Base-by-base conservation (phyloP, 2,888 invertebrate species). In the Thumatha senex region DNA sequence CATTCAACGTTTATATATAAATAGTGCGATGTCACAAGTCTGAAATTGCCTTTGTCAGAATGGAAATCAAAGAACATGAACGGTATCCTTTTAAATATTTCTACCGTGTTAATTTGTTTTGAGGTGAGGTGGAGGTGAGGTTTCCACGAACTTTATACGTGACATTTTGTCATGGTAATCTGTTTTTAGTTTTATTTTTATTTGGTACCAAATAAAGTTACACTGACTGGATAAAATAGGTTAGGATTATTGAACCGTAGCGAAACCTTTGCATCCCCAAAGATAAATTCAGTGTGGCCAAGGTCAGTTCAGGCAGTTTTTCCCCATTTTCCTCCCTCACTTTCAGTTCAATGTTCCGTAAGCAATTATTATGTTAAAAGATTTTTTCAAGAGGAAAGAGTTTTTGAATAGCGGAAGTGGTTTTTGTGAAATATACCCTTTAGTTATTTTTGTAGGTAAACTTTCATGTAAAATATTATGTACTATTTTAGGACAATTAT, bases 61-160 rank as follows among this genome's bases (percentile, higher is more conserved):
- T 31, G 31, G 48, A 54, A 60, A 58, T 48, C 44, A 15, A 48
- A 29, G 15, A 34, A 8, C 33, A 24, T 29, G 46, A 53, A 38
- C 59, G 42, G 11, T 46, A 55, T 49, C 57, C 60, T 55, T 60
- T 36, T 45, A 46, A 55, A 67, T 70, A 49, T 50, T 56, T 67
- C 51, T 15, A 31, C 35, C 30, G 51, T 66, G 67, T 66, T 72
- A 52, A 74, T 47, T 38, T 43, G 43, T 0, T n/a, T n/a, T n/a
- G n/a, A n/a, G n/a, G n/a, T n/a, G n/a, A n/a, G n/a, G n/a, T n/a
- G n/a, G n/a, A n/a, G 35, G 10, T 7, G 15, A 18, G 11, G 36
- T 31, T 33, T 42, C 14, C 33, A 31, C 30, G 35, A 14, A 24
- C 24, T 39, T 31, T 4, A 13, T 7, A 13, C 29, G n/a, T 29